Base-by-base conservation (phyloP, 2,113 vertebrate species). In the Ploceus nigricollis region DNA sequence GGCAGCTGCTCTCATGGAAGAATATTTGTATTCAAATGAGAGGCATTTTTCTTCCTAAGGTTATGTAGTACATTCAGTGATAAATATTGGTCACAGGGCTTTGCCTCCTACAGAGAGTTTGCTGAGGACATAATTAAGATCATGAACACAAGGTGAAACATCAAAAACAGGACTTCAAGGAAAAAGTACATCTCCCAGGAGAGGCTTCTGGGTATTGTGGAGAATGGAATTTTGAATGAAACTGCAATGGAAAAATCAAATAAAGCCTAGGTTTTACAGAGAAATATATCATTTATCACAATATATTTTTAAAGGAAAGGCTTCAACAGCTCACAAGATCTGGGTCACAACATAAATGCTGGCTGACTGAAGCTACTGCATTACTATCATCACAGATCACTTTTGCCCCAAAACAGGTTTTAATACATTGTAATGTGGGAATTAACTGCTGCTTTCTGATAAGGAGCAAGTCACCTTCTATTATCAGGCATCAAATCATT, bases 171-270 rank as follows among this genome's bases (percentile, higher is more conserved):
- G 39, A 51, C 71, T 77, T 70, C 40, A 86, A 72, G 65, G 44
- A 83, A 93, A 57, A 12, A 33, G 6, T 31, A 53, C 33, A 78
- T 87, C 92, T 94, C 85, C 90, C 60, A 57, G 31, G 88, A 73
- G n/a, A 87, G 65, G 8, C 31, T 81, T 78, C 68, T 71, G 22
- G 60, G 58, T 75, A 75, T 37, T 69, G 58, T 58, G 23, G 47
- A 80, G 35, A 86, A 83, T 63, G 28, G 92, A 89, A 89, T 89
- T 88, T 90, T 86, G 76, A 94, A 89, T 70, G 58, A 92, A 95
- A 87, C 69, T 81, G 82, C 51, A 66, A 35, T 15, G 68, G 54
- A 83, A 93, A 84, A 88, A 77, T 77, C 40, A 96, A 70, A 94
- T 66, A 75, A 94, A 86, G 48, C 22, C 56, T 24, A 72, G n/a